Evolutionary conservation across 2,888 invertebrate genomes (phyloP).

Genomic region (Anodontia alba): DNA sequence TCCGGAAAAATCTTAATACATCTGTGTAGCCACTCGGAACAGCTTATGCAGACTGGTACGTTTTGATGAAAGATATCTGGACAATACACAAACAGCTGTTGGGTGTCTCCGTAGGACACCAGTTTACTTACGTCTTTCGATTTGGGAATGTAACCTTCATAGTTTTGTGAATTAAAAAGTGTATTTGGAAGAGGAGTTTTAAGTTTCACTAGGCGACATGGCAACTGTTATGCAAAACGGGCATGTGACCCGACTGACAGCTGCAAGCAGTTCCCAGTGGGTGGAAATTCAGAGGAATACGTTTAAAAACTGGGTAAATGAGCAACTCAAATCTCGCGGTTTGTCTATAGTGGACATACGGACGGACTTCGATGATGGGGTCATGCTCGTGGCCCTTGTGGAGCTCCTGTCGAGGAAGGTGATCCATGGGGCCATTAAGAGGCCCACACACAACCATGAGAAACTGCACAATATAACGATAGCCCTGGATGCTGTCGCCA

Average conservation of each 20-base stretch:
- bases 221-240: slow-evolving; percentile 32
- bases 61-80: slow-evolving; percentile 1
- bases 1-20: not conserved
- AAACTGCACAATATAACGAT: slow-evolving; percentile 97
- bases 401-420: slow-evolving; percentile 93
- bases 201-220: slow-evolving; percentile 9
- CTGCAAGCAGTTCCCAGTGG: slow-evolving; percentile 93
- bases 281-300: slow-evolving; percentile 89
- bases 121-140: not conserved
- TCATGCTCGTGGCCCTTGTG: slow-evolving; percentile 95
- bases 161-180: not conserved
- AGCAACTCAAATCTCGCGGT: slow-evolving; percentile 85
- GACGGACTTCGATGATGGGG: slow-evolving; percentile 96
- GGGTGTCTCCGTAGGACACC: not conserved
- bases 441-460: slow-evolving; percentile 97
- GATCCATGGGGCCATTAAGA: slow-evolving; percentile 87
- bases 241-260: slow-evolving; percentile 90
- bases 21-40: slow-evolving; percentile 13
- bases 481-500: slow-evolving; percentile 96
- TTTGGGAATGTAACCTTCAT: not conserved
- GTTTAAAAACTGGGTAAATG: slow-evolving; percentile 98
- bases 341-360: slow-evolving; percentile 92
- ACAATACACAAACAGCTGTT: not conserved
- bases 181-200: not conserved
- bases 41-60: not conserved